Conservation (phyloP, 2,113 vertebrate species). For the Australoheros scitulus region DNA sequence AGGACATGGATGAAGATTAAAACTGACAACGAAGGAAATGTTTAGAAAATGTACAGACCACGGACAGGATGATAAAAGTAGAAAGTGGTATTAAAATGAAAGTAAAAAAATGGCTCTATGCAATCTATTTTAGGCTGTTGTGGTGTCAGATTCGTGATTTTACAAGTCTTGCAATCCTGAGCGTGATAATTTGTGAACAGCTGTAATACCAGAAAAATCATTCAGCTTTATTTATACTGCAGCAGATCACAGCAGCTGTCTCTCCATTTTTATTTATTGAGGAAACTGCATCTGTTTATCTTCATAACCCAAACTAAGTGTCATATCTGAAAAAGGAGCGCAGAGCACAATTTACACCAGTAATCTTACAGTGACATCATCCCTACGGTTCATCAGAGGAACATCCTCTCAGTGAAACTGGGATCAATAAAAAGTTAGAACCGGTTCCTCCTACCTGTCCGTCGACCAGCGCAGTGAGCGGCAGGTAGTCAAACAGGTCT, state of each 20-base stretch:
- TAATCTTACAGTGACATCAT: too few species aligned
- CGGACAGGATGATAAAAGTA: background rate
- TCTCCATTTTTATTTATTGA: too few species aligned
- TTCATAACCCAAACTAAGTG: too few species aligned
- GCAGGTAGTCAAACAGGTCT: slow-evolving; percentile 81
- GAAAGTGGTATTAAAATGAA: too few species aligned
- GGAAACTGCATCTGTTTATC: too few species aligned
- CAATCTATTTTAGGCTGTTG: too few species aligned
- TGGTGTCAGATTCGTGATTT: background rate
- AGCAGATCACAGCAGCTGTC: background rate
- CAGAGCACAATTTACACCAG: too few species aligned
- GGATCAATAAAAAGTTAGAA: background rate
- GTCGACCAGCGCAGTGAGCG: slow-evolving; percentile 77
- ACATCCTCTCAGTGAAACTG: background rate
- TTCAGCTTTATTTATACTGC: background rate
- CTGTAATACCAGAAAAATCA: background rate
- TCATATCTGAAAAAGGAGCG: background rate
- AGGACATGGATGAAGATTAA: background rate
- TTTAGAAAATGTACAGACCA: rapidly evolving
- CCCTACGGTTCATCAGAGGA: background rate
- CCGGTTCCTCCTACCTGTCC: slow-evolving; percentile 62
- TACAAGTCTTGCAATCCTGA: background rate
- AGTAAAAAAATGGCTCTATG: background rate
- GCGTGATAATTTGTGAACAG: background rate
- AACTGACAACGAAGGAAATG: background rate